Evolutionary conservation across 2,797 vertebrate genomes (phyloP).

Genomic region (Sparus aurata): DNA sequence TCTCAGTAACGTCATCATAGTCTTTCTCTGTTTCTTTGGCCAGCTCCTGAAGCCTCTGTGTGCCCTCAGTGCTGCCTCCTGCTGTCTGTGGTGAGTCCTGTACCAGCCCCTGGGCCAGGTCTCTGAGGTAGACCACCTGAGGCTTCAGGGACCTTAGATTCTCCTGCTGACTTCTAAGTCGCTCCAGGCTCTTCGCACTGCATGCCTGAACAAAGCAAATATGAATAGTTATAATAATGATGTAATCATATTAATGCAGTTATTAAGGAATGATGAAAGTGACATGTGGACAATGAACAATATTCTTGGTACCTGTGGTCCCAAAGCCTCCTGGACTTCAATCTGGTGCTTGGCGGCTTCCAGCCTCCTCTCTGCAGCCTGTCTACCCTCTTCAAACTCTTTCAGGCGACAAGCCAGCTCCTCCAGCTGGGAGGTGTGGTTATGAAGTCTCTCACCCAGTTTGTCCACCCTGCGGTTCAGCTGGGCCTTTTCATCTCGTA

Average conservation of each 20-base stretch:
- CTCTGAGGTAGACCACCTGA: conserved; percentile 93
- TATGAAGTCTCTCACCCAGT: conserved; percentile 91
- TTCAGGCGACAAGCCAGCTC: conserved; percentile 94
- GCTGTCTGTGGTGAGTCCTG: conserved; percentile 91
- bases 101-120: conserved; percentile 92
- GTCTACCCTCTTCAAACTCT: conserved; percentile 95
- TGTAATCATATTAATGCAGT: neutral
- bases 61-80: conserved; percentile 78
- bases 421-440: conserved; percentile 90
- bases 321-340: conserved; percentile 95
- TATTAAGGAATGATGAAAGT: neutral
- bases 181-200: conserved; percentile 96
- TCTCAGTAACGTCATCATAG: conserved; percentile 88
- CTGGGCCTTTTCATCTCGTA: conserved; percentile 94
- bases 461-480: conserved; percentile 92
- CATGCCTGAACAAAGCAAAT: conserved; percentile 86
- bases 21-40: conserved; percentile 89
- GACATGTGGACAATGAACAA: neutral
- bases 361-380: conserved; percentile 93
- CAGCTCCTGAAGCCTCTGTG: conserved; percentile 88
- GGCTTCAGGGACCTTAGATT: conserved; percentile 90
- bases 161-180: conserved; percentile 93
- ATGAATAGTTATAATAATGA: neutral
- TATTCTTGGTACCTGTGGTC: conserved; percentile 83
- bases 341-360: conserved; percentile 96